Percentiles rank a stretch among this genome's conserved stretches.
Evolutionary conservation across 2,888 invertebrate genomes (phyloP).

Genomic region (Ganaspis brasiliensis): DNA sequence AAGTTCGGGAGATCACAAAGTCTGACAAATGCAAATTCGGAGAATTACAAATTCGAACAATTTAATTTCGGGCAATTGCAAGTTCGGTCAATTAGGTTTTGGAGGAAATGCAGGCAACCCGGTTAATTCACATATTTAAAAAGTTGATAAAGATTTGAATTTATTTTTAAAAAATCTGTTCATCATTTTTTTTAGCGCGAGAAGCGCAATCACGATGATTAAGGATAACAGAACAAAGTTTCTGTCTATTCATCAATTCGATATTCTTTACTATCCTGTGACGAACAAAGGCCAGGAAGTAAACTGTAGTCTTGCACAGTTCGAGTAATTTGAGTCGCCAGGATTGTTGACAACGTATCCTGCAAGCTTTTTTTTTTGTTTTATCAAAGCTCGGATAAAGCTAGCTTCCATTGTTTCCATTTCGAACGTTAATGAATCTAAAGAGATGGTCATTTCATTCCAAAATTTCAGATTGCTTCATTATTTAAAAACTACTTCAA

Average conservation of each 20-base stretch:
- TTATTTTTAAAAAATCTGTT: too few species aligned
- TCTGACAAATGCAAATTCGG: too few species aligned
- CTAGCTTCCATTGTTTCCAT: conserved; percentile 1
- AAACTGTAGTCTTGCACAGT: conserved; percentile 29
- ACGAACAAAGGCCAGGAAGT: conserved; percentile 22
- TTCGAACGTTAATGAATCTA: background rate
- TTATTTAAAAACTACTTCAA: too few species aligned
- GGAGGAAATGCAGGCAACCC: too few species aligned
- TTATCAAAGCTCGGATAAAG: conserved; percentile 6
- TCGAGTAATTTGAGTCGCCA: conserved; percentile 20
- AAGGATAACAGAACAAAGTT: background rate
- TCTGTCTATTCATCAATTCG: background rate
- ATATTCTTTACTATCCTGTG: conserved; percentile 13
- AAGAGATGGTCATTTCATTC: conserved; percentile 18
- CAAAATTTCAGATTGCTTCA: too few species aligned
- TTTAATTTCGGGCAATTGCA: too few species aligned
- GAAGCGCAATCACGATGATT: background rate
- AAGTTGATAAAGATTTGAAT: too few species aligned
- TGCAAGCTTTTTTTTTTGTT: conserved; percentile 21
- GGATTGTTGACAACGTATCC: conserved; percentile 29
- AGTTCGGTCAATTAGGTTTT: too few species aligned
- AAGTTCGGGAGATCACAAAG: too few species aligned
- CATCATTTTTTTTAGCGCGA: too few species aligned
- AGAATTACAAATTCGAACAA: too few species aligned
- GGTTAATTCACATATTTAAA: too few species aligned